phyloP scores from a whole-genome alignment of 2,797 vertebrate species.

The Eurystomus glaucurus region DNA sequence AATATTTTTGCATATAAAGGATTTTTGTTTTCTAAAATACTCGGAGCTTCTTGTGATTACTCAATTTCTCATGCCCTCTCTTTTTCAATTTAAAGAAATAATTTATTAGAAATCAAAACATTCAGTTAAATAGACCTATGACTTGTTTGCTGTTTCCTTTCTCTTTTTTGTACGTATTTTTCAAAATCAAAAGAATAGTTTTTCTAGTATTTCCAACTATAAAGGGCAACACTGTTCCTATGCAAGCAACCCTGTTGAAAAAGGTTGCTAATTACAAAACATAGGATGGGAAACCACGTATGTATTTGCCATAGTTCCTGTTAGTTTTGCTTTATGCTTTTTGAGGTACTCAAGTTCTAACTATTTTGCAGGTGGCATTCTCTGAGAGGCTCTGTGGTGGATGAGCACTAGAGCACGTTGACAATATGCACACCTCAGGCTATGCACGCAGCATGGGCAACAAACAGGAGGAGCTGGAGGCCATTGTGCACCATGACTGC shows the following conservation, averaged over 20 bases:
- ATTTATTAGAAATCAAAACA: neutral
- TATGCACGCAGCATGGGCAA: no score
- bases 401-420: neutral
- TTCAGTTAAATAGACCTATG: neutral
- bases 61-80: neutral
- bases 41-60: neutral
- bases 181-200: neutral
- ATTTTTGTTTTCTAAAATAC: neutral
- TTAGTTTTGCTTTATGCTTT: neutral
- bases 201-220: neutral
- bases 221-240: neutral
- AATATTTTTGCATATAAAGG: neutral
- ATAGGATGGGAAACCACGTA: neutral
- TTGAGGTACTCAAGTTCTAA: neutral
- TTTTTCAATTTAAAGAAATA: neutral
- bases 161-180: neutral
- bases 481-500: no score
- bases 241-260: neutral
- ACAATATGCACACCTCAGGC: fast-evolving
- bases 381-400: neutral
- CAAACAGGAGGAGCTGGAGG: no score
- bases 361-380: neutral
- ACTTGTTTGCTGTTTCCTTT: neutral
- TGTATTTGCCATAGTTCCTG: neutral
- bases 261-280: neutral